Conservation (phyloP, 64 coral and sea anemone genomes). For the Porites lutea region DNA sequence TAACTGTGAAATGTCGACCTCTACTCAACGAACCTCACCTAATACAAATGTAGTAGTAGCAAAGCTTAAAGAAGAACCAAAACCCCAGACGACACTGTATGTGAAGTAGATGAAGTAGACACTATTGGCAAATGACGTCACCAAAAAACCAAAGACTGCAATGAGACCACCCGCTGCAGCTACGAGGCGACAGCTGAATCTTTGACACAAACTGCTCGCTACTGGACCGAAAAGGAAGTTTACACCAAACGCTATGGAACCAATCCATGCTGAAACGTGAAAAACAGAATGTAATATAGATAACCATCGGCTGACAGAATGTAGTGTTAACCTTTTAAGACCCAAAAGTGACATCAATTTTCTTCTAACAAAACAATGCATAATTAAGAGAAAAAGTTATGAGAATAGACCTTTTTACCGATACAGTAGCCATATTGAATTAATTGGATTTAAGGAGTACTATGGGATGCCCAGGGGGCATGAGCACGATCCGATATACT, state of each 20-base stretch:
- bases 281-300: not conserved
- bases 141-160: slow-evolving; percentile 71
- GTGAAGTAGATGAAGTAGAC: slow-evolving; percentile 89
- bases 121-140: slow-evolving; percentile 85
- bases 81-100: slow-evolving; percentile 87
- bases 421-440: too few species aligned
- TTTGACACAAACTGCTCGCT: slow-evolving; percentile 67
- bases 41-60: slow-evolving; percentile 79
- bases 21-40: slow-evolving; percentile 44
- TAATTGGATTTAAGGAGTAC: too few species aligned
- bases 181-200: slow-evolving; percentile 79
- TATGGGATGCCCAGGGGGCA: too few species aligned
- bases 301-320: too few species aligned
- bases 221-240: slow-evolving; percentile 77
- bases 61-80: slow-evolving; percentile 86
- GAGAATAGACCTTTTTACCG: too few species aligned
- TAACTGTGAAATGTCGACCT: too few species aligned
- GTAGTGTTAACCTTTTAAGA: too few species aligned
- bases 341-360: too few species aligned
- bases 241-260: slow-evolving; percentile 88
- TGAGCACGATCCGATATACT: too few species aligned
- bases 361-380: too few species aligned
- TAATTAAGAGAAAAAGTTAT: too few species aligned
- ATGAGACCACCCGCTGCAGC: slow-evolving; percentile 68
- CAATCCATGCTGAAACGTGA: slow-evolving; percentile 80